phyloP scores from a whole-genome alignment of 2,888 invertebrate genomes.

The Omphaloscelis lunosa region DNA sequence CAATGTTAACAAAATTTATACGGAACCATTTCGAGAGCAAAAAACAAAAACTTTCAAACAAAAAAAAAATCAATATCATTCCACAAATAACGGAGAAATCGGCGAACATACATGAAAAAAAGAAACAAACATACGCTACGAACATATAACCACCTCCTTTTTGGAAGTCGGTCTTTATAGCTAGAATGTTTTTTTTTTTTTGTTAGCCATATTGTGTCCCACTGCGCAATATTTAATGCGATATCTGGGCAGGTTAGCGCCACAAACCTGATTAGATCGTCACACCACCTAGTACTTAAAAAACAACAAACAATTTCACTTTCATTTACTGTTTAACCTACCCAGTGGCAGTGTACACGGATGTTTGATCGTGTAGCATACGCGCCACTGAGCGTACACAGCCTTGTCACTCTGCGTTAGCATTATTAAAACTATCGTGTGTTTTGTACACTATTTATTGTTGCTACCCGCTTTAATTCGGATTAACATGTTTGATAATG shows the following conservation, averaged over 20 bases:
- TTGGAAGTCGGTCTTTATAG: no score
- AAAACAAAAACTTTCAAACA: no score
- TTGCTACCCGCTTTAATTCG: conserved; percentile 38
- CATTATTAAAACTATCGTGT: conserved; percentile 58
- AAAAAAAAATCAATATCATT: no score
- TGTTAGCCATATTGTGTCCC: background rate
- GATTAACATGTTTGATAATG: conserved; percentile 39
- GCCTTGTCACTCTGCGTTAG: conserved; percentile 71
- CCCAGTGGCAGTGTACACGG: conserved; percentile 58
- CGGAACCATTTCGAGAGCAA: no score
- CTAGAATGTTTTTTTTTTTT: no score
- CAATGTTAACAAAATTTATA: no score
- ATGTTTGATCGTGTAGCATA: conserved; percentile 66
- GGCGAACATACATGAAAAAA: no score
- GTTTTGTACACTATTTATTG: conserved; percentile 57
- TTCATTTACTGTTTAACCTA: conserved; percentile 49
- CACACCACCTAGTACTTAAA: background rate
- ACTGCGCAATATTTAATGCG: background rate
- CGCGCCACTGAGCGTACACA: conserved; percentile 67
- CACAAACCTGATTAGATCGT: background rate
- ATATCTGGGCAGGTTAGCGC: background rate
- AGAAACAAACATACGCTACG: no score
- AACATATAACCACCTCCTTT: no score
- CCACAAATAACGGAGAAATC: no score
- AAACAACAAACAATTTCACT: conserved; percentile 13